These are phyloP conservation scores for Camptogramma bilineatum DNA, from an alignment of 2,888 invertebrate species.

Conservation along the genomic window DNA sequence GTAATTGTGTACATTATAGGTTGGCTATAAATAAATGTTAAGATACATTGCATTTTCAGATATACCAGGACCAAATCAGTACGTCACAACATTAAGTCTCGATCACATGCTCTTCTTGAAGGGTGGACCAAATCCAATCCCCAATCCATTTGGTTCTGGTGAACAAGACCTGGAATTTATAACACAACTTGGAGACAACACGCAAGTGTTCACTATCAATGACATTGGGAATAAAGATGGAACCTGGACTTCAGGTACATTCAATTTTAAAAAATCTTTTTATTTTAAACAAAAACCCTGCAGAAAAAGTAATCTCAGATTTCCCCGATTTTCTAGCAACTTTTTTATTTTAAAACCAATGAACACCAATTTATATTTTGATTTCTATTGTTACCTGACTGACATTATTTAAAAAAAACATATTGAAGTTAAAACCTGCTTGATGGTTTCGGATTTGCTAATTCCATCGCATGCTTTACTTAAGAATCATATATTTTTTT, in stretches of 20 bases:
- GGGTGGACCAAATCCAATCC: conserved; percentile 38
- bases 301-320: too few relatives aligned
- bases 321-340: too few relatives aligned
- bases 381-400: too few relatives aligned
- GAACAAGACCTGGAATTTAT: conserved; percentile 38
- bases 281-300: neutral
- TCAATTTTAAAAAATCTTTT: neutral
- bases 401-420: too few relatives aligned
- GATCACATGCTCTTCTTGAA: conserved; percentile 78
- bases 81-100: conserved; percentile 78
- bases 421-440: neutral
- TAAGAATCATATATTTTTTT: conserved; percentile 14
- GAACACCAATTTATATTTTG: too few relatives aligned
- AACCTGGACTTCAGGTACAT: conserved; percentile 40
- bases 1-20: neutral
- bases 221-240: conserved; percentile 49
- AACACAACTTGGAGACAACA: conserved; percentile 46
- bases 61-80: conserved; percentile 56
- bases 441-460: neutral
- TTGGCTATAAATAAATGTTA: neutral
- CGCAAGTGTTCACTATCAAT: conserved; percentile 51
- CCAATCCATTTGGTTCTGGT: conserved; percentile 36
- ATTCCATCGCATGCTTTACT: neutral
- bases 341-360: too few relatives aligned
- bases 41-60: conserved; percentile 52